Base-by-base conservation (phyloP, 2,113 vertebrate genomes). In the Leptobrachium leishanense region DNA sequence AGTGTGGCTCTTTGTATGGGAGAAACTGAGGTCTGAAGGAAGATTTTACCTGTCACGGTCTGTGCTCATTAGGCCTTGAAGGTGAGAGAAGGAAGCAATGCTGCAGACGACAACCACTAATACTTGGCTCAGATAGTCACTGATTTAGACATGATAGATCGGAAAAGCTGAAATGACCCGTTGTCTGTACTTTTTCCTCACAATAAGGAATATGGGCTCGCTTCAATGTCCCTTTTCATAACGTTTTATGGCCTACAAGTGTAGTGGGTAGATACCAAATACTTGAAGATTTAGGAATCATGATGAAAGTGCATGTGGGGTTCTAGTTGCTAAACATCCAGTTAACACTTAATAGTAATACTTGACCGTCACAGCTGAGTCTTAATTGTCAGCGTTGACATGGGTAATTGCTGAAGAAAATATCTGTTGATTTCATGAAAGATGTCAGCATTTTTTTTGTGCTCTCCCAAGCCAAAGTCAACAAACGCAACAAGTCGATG, bases 41-140 rank as follows among this genome's bases (percentile, higher is more conserved):
- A 94, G 92, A 92, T 94, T 94, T 94, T 82, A 92, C 89, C 92
- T 95, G 95, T 96, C 95, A 95, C 77, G 90, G 88, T 85, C 82
- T 88, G 89, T 95, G 92, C 89, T 93, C 95, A 95, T 74, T 88
- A 81, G 83, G 84, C 81, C 84, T 86, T 96, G 94, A 96, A 92
- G 87, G 90, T 86, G 86, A 10, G 85, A 88, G 84, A 91, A 87
- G 85, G 86, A 91, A 91, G 89, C 87, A 82, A 87, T 65, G 42
- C 84, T 84, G 88, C 82, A 85, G 81, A 90, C 89, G 89, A 87
- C 20, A 31, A 31, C 89, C 88, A 89, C 87, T 90, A 84, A 89
- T 84, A 41, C 77, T 76, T 72, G 44, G 73, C 85, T 85, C 86
- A 84, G 86, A 88, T 87, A 88, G 89, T 89, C 91, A 92, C 88